Base-by-base conservation (phyloP, 2,888 invertebrate genomes). In the Macroteleia sp. region DNA sequence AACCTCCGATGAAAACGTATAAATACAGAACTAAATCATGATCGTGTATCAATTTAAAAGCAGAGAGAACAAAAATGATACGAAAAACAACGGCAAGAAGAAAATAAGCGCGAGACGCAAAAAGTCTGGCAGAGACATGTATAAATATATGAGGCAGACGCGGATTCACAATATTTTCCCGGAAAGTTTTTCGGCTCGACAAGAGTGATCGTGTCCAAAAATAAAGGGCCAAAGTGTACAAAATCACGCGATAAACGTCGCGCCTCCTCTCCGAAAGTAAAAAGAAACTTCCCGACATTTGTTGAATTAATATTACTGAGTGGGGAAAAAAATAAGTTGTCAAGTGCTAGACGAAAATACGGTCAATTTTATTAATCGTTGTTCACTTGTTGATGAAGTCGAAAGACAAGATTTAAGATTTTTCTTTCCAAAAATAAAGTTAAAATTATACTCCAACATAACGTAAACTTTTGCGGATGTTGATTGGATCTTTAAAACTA, bases 101-200 rank as follows among this genome's bases (percentile, higher is more conserved):
- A 52, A 70, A 70, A 34, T 34, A 61, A 71, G 56, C 41, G 30
- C 28, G 36, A 61, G 61, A 62, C 46, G 61, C 46, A 71, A 52
- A 67, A 69, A 69, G 57, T 57, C 48, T 32, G 39, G 25, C 44
- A 28, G 36, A 46, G 48, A 48, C 14, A 34, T 10, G 59, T 69
- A 50, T 50, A 61, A 70, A 70, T 61, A 70, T 36, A 61, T 28
- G 54, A 44, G 6, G 8, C 46, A 17, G 20, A 32, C 25, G 28
- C 9, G 56, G 46, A 57, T 42, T 57, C 46, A 36, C 41, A 14
- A 2, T 46, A 52, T 48, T 69, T 70, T 61, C 34, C 52, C 52
- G 44, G 59, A 59, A 61, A 54, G 54, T 59, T 48, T 22, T 28
- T 69, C 22, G 14, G 25, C 17, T 22, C 30, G 69, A 57, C 57